Conservation (phyloP, 2,797 vertebrate species). For the Cynodonichthys magdalenae region DNA sequence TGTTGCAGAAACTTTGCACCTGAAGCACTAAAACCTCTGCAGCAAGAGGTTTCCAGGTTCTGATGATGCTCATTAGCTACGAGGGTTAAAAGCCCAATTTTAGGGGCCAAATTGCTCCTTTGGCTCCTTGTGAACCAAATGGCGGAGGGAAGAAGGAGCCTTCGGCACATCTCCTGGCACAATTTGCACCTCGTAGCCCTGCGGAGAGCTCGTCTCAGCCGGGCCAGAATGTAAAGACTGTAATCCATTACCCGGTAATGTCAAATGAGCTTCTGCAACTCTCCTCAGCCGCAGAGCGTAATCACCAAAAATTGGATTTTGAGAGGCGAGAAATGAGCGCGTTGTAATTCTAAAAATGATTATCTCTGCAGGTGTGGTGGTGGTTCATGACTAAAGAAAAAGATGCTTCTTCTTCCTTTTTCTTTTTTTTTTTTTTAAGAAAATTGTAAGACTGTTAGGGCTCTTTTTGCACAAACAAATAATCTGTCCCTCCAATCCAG, state of each 20-base stretch:
- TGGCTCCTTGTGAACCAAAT: conserved; percentile 39
- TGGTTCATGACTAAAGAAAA: conserved; percentile 29
- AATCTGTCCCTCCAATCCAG: conserved; percentile 9
- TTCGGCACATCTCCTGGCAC: conserved; percentile 39
- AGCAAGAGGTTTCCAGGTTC: conserved; percentile 18
- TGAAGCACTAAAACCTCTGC: neutral
- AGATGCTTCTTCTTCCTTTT: conserved; percentile 25
- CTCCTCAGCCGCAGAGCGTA: conserved; percentile 48
- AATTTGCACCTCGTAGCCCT: conserved; percentile 56
- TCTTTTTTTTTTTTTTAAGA: conserved; percentile 21
- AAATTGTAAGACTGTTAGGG: conserved; percentile 51
- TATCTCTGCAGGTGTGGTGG: conserved; percentile 63
- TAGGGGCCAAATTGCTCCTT: conserved; percentile 55
- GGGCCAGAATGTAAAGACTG: conserved; percentile 55
- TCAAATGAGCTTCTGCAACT: conserved; percentile 57
- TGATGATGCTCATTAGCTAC: conserved; percentile 42
- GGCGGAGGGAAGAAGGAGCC: conserved; percentile 6
- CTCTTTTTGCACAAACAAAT: conserved; percentile 25
- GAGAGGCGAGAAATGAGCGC: conserved; percentile 67
- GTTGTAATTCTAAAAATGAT: conserved; percentile 66
- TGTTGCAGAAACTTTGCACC: conserved; percentile 17
- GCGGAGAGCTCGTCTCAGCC: conserved; percentile 31
- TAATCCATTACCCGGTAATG: conserved; percentile 62
- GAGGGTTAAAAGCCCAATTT: conserved; percentile 66
- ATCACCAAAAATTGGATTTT: conserved; percentile 71